A percentile compares a stretch with the other conserved stretches of the same genome.
phyloP scores from a whole-genome alignment of 2,113 vertebrate genomes.

The Poeciliopsis prolifica region DNA sequence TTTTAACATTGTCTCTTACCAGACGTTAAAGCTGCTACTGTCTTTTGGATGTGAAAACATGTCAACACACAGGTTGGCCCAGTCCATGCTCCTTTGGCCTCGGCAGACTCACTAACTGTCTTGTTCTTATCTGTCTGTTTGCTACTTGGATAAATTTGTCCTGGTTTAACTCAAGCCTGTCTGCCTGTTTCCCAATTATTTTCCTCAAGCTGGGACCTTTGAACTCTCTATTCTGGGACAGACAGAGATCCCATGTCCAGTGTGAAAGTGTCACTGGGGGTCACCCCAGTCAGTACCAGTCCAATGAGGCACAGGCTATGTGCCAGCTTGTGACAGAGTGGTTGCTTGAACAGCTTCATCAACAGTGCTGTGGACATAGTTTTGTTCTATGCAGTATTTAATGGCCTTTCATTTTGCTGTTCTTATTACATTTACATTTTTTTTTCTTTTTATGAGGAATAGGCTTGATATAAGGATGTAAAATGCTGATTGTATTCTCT shows the following conservation, averaged over 20 bases:
- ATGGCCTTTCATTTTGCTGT: background rate
- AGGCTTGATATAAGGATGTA: too few relatives aligned
- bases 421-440: too few relatives aligned
- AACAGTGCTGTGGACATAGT: background rate
- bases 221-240: slow-evolving; percentile 51
- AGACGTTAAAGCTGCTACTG: slow-evolving; percentile 29
- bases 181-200: slow-evolving; percentile 69
- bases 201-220: slow-evolving; percentile 61
- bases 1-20: slow-evolving; percentile 35
- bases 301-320: slow-evolving; percentile 37
- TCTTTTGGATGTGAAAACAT: slow-evolving; percentile 62
- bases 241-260: slow-evolving; percentile 53
- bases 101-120: slow-evolving; percentile 70
- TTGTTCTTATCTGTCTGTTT: slow-evolving; percentile 67
- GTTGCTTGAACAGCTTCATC: slow-evolving; percentile 11
- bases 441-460: too few relatives aligned
- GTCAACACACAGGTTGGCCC: slow-evolving; percentile 64
- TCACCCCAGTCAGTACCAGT: slow-evolving; percentile 35
- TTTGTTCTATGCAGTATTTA: background rate
- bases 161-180: slow-evolving; percentile 51
- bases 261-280: slow-evolving; percentile 56
- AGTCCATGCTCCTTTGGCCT: slow-evolving; percentile 62
- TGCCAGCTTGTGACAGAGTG: slow-evolving; percentile 18
- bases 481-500: too few relatives aligned
- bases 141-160: slow-evolving; percentile 61